These are phyloP conservation scores for Epirrita christyi DNA, from an alignment of 2,888 invertebrate species.

Conservation along the genomic window DNA sequence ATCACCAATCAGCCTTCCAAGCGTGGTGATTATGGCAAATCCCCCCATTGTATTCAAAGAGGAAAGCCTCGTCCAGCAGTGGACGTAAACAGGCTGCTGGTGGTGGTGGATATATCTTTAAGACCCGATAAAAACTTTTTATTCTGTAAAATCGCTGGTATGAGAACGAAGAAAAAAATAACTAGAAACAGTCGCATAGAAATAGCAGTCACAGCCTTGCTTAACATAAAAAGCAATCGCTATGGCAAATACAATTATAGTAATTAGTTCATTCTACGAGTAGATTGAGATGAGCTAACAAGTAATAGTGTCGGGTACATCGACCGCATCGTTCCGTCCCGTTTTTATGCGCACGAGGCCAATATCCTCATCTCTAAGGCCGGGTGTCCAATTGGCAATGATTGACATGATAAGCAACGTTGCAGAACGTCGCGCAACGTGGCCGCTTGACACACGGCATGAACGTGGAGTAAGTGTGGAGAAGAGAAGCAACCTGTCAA, in stretches of 20 bases:
- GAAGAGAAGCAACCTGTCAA: too few species aligned
- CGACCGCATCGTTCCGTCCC: conserved; percentile 50
- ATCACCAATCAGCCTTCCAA: too few species aligned
- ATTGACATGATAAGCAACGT: not conserved
- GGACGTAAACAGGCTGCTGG: too few species aligned
- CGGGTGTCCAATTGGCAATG: conserved; percentile 3
- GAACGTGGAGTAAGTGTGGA: too few species aligned
- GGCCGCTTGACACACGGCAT: too few species aligned
- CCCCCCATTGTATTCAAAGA: too few species aligned
- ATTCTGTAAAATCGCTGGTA: not conserved
- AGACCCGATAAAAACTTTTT: too few species aligned
- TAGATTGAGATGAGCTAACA: conserved; percentile 32
- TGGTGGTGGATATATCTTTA: too few species aligned
- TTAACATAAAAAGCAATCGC: conserved; percentile 14
- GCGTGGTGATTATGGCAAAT: too few species aligned
- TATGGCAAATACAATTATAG: conserved; percentile 18
- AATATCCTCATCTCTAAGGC: conserved; percentile 46
- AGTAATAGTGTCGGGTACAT: conserved; percentile 49
- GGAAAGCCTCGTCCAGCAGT: too few species aligned
- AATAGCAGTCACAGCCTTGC: not conserved
- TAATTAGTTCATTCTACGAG: conserved; percentile 9
- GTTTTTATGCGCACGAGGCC: conserved; percentile 42
- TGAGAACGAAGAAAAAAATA: not conserved
- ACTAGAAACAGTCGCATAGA: conserved; percentile 5
- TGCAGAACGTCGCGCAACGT: not conserved